Evolutionary conservation across 1,140 invertebrate genomes (phyloP).

Genomic region (Saxidomus purpurata): DNA sequence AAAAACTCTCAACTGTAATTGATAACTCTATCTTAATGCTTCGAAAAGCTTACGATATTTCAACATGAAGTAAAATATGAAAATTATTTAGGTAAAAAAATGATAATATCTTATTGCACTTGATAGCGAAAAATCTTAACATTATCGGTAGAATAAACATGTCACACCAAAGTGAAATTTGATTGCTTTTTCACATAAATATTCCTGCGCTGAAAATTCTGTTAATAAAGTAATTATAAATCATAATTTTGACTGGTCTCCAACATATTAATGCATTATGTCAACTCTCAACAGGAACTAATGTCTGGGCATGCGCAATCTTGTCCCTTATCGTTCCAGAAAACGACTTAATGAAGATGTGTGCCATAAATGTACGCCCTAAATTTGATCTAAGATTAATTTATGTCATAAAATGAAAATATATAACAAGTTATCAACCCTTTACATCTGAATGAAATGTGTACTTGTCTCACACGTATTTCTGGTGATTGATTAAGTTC

Average conservation of each 20-base stretch:
- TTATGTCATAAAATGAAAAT: too few species aligned
- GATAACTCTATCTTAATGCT: conserved; percentile 27
- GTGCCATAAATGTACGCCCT: too few species aligned
- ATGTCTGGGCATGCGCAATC: background rate
- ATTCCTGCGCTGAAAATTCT: background rate
- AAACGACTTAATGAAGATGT: background rate
- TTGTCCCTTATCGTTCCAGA: background rate
- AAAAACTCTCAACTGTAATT: background rate
- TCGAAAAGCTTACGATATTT: background rate
- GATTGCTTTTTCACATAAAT: background rate
- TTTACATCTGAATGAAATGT: too few species aligned
- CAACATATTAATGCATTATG: background rate
- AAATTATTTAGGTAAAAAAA: background rate
- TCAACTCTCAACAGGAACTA: background rate
- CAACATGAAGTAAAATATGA: background rate
- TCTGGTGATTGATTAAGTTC: too few species aligned
- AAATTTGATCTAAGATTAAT: too few species aligned
- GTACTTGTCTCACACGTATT: too few species aligned
- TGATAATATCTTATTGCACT: conserved; percentile 4
- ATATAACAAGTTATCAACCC: too few species aligned
- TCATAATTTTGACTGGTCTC: background rate
- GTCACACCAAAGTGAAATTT: conserved; percentile 9
- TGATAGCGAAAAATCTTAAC: background rate
- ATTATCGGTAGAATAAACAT: conserved; percentile 16
- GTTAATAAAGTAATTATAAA: background rate